Conservation (phyloP, 1,140 invertebrate genomes). For the Hyposmocoma kahamanoa region DNA sequence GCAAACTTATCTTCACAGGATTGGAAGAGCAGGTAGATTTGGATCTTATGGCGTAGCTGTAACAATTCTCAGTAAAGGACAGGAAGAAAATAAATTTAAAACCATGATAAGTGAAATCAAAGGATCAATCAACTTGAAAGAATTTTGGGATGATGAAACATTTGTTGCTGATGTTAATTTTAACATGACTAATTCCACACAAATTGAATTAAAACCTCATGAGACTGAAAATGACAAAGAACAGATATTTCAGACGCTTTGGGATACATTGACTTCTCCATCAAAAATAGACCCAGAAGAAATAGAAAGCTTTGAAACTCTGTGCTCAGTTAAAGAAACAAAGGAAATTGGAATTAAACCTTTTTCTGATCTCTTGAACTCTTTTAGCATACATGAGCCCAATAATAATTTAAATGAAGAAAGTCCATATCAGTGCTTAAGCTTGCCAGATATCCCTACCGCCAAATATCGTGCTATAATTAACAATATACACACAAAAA, state of each 20-base stretch:
- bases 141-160: constrained; percentile 36
- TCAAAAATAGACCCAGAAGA: constrained; percentile 5
- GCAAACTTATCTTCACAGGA: constrained; percentile 95
- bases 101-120: constrained; percentile 65
- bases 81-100: constrained; percentile 76
- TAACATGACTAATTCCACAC: neutral
- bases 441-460: too few relatives aligned
- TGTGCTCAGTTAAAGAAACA: constrained; percentile 26
- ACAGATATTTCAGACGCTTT: constrained; percentile 20
- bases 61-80: constrained; percentile 76
- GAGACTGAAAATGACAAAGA: neutral
- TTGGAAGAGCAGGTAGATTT: constrained; percentile 94
- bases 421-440: too few relatives aligned
- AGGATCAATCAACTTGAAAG: constrained; percentile 25
- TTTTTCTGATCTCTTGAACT: constrained; percentile 14
- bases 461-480: too few relatives aligned
- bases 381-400: too few relatives aligned
- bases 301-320: constrained; percentile 34
- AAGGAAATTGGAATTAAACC: constrained; percentile 23
- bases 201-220: neutral
- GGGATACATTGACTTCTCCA: constrained; percentile 26
- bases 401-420: too few relatives aligned
- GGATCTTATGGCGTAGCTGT: constrained; percentile 85
- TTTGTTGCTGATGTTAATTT: too few relatives aligned
- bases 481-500: too few relatives aligned